Evolutionary conservation across 2,797 vertebrate species (phyloP).

Genomic region (Sebastes kiyomatsui): DNA sequence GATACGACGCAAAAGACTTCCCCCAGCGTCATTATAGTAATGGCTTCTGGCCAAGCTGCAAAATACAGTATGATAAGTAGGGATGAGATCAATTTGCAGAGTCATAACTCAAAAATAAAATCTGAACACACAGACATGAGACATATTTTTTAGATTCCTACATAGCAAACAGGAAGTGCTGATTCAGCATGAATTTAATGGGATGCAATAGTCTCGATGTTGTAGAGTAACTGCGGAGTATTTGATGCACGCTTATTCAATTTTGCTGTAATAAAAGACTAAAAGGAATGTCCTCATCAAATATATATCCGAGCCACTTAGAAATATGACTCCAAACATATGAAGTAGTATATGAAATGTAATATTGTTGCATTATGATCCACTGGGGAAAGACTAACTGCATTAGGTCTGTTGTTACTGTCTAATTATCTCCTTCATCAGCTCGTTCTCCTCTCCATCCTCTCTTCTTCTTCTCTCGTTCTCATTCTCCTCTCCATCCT

Average conservation of each 20-base stretch:
- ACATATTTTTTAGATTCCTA: background rate
- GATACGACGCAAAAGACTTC: too few species aligned
- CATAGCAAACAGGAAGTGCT: background rate
- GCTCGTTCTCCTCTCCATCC: slow-evolving; percentile 33
- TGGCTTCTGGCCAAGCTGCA: too few species aligned
- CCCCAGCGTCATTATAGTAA: too few species aligned
- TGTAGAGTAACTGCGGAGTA: background rate
- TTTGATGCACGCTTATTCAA: background rate
- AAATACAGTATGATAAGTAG: too few species aligned
- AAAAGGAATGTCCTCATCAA: slow-evolving; percentile 33
- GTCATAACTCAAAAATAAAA: background rate
- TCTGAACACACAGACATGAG: background rate
- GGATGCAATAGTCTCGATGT: background rate
- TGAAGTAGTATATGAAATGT: slow-evolving; percentile 41
- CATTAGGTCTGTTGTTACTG: slow-evolving; percentile 49
- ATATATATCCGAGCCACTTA: slow-evolving; percentile 21
- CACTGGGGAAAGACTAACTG: slow-evolving; percentile 36
- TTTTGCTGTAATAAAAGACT: slow-evolving; percentile 25
- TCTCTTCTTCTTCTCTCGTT: slow-evolving; percentile 20
- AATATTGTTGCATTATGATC: slow-evolving; percentile 50
- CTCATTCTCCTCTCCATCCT: background rate
- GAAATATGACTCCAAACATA: slow-evolving; percentile 42
- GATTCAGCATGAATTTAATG: background rate
- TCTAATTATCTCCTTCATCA: slow-evolving; percentile 47
- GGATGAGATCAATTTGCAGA: too few species aligned